Percentiles rank a stretch among this genome's conserved stretches.
Evolutionary conservation across 2,888 invertebrate genomes (phyloP).

Genomic region (Archips xylosteana): DNA sequence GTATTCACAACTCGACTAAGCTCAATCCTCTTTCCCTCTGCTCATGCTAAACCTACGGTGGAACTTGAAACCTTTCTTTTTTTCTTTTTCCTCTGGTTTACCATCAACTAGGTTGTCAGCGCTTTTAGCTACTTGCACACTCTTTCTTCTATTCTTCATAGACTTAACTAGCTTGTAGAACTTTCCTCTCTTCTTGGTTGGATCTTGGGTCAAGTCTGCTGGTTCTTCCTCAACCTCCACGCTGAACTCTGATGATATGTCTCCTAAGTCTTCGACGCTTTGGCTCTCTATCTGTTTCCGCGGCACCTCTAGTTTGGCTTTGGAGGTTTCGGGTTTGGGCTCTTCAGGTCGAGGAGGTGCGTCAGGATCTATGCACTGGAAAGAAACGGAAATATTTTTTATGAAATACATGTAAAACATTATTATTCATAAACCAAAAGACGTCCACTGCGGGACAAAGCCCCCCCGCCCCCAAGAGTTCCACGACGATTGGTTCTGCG

Average conservation of each 20-base stretch:
- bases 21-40: conserved; percentile 76
- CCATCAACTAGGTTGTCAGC: conserved; percentile 73
- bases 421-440: no score
- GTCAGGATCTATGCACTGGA: conserved; percentile 79
- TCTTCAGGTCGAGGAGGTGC: conserved; percentile 68
- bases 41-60: conserved; percentile 79
- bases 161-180: conserved; percentile 80
- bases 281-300: conserved; percentile 70
- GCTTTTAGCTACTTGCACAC: conserved; percentile 80
- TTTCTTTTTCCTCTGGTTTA: conserved; percentile 72
- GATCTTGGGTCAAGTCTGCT: conserved; percentile 63
- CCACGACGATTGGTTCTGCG: no score
- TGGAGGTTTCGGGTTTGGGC: conserved; percentile 74
- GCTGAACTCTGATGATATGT: conserved; percentile 81
- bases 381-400: conserved; percentile 30
- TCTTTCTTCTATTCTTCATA: conserved; percentile 81
- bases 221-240: conserved; percentile 79
- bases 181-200: conserved; percentile 75
- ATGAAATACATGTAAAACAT: no score
- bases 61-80: conserved; percentile 78
- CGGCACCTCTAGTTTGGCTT: conserved; percentile 69
- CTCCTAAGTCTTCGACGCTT: conserved; percentile 80
- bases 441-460: no score
- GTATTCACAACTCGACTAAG: conserved; percentile 51
- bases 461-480: no score